Evolutionary conservation across 2,888 invertebrate species (phyloP).

Genomic region (Aphidius colemani): DNA sequence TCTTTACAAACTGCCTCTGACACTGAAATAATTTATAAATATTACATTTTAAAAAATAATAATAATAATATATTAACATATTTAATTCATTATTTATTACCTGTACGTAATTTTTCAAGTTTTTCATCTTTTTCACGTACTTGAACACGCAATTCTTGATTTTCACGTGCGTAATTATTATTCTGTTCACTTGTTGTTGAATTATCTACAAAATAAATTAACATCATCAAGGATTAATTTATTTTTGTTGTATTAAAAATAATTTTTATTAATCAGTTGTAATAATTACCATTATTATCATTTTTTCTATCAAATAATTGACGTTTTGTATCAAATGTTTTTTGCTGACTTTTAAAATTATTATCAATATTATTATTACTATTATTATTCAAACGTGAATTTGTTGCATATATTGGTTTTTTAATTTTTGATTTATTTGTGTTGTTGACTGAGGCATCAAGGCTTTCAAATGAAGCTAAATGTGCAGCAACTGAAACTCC

Average conservation of each 20-base stretch:
- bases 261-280: slow-evolving; percentile 5
- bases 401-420: slow-evolving; percentile 16
- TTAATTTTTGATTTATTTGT: slow-evolving; percentile 24
- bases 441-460: slow-evolving; percentile 42
- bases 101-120: slow-evolving; percentile 63
- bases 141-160: slow-evolving; percentile 66
- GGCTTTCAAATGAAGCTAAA: slow-evolving; percentile 53
- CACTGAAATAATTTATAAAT: slow-evolving; percentile 57
- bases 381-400: slow-evolving; percentile 43
- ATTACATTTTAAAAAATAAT: neutral
- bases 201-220: slow-evolving; percentile 20
- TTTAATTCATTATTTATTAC: slow-evolving; percentile 41
- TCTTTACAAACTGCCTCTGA: slow-evolving; percentile 76
- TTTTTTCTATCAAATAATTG: slow-evolving; percentile 70
- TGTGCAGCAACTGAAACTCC: slow-evolving; percentile 53
- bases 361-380: slow-evolving; percentile 33
- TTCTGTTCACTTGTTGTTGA: slow-evolving; percentile 53
- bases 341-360: slow-evolving; percentile 1
- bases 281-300: slow-evolving; percentile 65
- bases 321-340: slow-evolving; percentile 43
- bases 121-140: slow-evolving; percentile 69
- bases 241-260: neutral
- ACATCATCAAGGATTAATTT: neutral
- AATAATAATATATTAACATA: neutral
- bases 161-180: slow-evolving; percentile 66